Base-by-base conservation (phyloP, 1,140 invertebrate species). In the Drosophila teissieri region DNA sequence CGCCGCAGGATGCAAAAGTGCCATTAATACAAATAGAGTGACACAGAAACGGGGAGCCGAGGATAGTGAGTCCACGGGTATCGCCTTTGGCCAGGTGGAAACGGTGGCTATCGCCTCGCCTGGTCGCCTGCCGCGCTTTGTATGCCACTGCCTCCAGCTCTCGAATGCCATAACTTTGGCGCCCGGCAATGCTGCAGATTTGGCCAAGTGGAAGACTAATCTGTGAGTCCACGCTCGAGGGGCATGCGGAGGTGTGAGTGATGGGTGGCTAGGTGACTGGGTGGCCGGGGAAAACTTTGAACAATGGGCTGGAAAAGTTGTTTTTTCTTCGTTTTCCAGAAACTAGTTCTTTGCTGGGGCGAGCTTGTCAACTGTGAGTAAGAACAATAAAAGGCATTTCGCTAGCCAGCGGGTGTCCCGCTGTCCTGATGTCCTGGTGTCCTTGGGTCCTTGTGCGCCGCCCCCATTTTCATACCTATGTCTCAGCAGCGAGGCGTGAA, bases 141-240 rank as follows among this genome's bases (percentile, higher is more conserved):
- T 34, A 22, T 55, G 8, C 24, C 7, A 7, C 31, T 31, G 31
- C n/a, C 48, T 5, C 11, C 27, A 31, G 8, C 31, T 15, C 65
- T 36, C 68, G 55, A 67, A 63, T 58, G 70, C 83, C 76, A 86
- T 88, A 86, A 89, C 75, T 86, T 79, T 79, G 60, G 64, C 52
- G 37, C 55, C 53, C 72, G 22, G 60, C 80, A 85, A 49, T 83
- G 75, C 79, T 69, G 79, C 75, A 69, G 80, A 88, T 77, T 86
- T 86, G 81, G 80, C 83, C 84, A 88, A 86, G 83, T 86, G 84
- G 83, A 86, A 86, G 83, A 86, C 84, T 86, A 88, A 86, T 86
- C 83, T 86, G 79, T 69, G 78, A 86, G 82, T 86, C 80, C 76
- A 62, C 53, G 53, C 68, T 73, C 54, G 62, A 57, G 54, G 48